A percentile compares a stretch with the other conserved stretches of the same genome.
phyloP scores from a whole-genome alignment of 2,113 vertebrate species.

The Galemys pyrenaicus region DNA sequence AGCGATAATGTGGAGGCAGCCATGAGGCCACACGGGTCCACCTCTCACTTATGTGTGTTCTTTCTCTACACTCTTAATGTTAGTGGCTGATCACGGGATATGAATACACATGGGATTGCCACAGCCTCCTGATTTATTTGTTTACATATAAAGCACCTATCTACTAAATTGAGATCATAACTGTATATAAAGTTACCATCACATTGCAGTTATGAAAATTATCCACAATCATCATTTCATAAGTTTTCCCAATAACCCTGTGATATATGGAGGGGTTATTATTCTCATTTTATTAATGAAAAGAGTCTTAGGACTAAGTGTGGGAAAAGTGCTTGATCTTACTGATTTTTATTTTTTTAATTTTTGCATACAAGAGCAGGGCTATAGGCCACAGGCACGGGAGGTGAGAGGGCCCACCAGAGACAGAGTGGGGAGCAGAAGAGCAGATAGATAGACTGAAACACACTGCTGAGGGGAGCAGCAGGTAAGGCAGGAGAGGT shows the following conservation, averaged over 20 bases:
- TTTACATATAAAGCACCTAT: background rate
- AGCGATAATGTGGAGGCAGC: background rate
- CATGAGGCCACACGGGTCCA: accelerated
- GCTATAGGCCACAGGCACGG: no score
- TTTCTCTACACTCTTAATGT: background rate
- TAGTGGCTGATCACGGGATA: background rate
- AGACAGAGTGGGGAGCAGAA: no score
- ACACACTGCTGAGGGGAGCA: no score
- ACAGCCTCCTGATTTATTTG: background rate
- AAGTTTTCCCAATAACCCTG: background rate
- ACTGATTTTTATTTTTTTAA: no score
- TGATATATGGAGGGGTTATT: background rate
- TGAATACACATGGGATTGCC: background rate
- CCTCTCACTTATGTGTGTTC: background rate
- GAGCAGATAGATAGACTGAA: no score
- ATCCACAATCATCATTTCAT: background rate
- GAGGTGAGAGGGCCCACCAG: no score
- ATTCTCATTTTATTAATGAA: conserved; percentile 9
- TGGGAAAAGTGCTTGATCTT: background rate
- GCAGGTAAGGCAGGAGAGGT: no score
- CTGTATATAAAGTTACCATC: background rate
- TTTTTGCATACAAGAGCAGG: no score
- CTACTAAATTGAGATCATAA: background rate
- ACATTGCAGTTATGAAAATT: background rate
- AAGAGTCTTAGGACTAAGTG: background rate